These are phyloP conservation scores for Diploptera punctata DNA, from an alignment of 2,888 invertebrate species.

Conservation along the genomic window DNA sequence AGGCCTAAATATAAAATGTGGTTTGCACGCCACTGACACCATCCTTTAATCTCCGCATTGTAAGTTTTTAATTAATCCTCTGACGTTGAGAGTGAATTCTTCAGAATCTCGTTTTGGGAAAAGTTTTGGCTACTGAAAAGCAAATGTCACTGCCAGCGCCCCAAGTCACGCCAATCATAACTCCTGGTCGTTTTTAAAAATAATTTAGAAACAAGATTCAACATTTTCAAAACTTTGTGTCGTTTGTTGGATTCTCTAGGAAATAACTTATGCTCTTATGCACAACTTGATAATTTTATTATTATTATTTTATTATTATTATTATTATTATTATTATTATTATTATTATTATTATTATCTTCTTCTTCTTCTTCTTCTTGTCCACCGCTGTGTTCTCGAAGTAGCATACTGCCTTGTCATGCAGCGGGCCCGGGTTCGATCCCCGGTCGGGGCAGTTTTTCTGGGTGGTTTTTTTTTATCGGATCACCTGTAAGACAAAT, in stretches of 20 bases:
- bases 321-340: neutral
- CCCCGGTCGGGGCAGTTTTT: no score
- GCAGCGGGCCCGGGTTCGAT: no score
- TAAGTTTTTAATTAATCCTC: constrained; percentile 29
- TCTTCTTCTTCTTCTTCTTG: no score
- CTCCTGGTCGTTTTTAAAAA: no score
- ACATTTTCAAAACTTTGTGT: constrained; percentile 17
- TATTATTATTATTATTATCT: neutral
- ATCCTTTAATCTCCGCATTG: neutral
- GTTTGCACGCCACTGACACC: neutral
- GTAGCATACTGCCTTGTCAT: no score
- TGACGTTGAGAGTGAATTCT: constrained; percentile 25
- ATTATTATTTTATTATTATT: neutral
- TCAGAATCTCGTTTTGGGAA: constrained; percentile 21
- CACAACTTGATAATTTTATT: neutral
- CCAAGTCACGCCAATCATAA: constrained; percentile 19
- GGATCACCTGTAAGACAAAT: no score
- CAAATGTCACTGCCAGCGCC: constrained; percentile 19
- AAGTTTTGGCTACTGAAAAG: constrained; percentile 26
- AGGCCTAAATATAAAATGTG: no score
- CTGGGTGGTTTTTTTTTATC: no score
- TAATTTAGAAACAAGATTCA: neutral
- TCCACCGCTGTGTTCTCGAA: no score
- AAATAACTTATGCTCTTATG: neutral
- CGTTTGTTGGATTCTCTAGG: neutral